phyloP scores from a whole-genome alignment of 2,888 invertebrate species.

The Epicampocera succincta region DNA sequence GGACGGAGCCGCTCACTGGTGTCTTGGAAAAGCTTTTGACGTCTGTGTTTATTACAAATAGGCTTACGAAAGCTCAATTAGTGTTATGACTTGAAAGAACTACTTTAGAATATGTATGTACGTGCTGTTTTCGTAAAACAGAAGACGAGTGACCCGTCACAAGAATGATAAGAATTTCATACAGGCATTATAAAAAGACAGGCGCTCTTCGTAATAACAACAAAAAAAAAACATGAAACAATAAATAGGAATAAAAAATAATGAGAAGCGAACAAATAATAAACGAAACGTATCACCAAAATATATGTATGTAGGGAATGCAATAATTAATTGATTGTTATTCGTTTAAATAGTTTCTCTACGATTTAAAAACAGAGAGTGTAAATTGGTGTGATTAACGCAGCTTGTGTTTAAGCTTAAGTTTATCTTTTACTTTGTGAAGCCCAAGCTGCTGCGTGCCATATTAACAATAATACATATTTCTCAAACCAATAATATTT shows the following conservation, averaged over 20 bases:
- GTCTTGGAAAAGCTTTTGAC: too few relatives aligned
- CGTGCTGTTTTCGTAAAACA: not conserved
- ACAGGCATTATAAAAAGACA: too few relatives aligned
- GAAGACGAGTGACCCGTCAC: too few relatives aligned
- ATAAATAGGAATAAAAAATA: too few relatives aligned
- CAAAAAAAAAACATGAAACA: too few relatives aligned
- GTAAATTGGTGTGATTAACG: constrained; percentile 46
- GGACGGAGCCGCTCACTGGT: too few relatives aligned
- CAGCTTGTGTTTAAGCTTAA: constrained; percentile 63
- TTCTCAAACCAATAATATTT: constrained; percentile 26
- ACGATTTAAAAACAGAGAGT: constrained; percentile 28
- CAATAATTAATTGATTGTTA: too few relatives aligned
- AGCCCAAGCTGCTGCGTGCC: constrained; percentile 61
- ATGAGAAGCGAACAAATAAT: too few relatives aligned
- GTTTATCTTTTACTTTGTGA: constrained; percentile 35
- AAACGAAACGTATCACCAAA: too few relatives aligned
- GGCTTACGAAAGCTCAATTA: constrained; percentile 48
- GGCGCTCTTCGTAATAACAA: too few relatives aligned
- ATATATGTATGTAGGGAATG: too few relatives aligned
- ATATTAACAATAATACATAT: constrained; percentile 34
- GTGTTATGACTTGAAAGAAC: constrained; percentile 19
- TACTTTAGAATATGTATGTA: constrained; percentile 37
- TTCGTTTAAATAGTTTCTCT: constrained; percentile 7
- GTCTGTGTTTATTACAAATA: constrained; percentile 34
- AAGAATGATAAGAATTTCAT: too few relatives aligned